Evolutionary conservation across 2,888 invertebrate species (phyloP).

Genomic region (Rutpela maculata): DNA sequence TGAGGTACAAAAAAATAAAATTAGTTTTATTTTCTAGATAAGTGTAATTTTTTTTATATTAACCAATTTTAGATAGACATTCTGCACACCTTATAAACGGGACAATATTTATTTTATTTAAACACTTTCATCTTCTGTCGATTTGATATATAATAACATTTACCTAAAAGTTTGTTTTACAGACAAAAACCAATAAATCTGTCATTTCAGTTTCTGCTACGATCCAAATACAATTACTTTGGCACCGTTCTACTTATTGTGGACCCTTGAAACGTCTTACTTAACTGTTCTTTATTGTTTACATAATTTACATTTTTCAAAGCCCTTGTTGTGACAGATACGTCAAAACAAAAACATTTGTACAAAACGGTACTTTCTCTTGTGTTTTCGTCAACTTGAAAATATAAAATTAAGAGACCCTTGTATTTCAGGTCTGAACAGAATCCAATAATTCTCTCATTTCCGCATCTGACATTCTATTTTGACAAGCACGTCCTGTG

Average conservation of each 20-base stretch:
- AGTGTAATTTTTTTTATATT: too few species aligned
- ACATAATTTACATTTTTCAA: constrained; percentile 14
- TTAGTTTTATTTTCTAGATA: too few species aligned
- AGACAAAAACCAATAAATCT: constrained; percentile 1
- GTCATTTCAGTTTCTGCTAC: neutral
- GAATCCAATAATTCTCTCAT: constrained; percentile 57
- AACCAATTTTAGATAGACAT: too few species aligned
- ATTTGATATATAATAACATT: too few species aligned
- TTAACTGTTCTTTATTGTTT: constrained; percentile 22
- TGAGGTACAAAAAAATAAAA: too few species aligned
- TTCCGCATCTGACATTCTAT: constrained; percentile 55
- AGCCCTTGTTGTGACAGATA: constrained; percentile 35
- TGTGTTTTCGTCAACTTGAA: constrained; percentile 9
- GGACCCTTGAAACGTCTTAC: neutral
- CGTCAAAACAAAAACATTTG: constrained; percentile 32
- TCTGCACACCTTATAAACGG: too few species aligned
- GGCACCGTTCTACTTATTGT: neutral
- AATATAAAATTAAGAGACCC: constrained; percentile 20
- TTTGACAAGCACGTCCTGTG: constrained; percentile 59
- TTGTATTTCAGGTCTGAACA: constrained; percentile 22
- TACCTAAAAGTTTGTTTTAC: neutral
- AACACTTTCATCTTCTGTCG: too few species aligned
- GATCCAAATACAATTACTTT: constrained; percentile 5
- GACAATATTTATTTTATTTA: too few species aligned
- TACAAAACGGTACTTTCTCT: constrained; percentile 10